Conservation (phyloP, 1,140 invertebrate species). For the Philotrypesis tridentata region DNA sequence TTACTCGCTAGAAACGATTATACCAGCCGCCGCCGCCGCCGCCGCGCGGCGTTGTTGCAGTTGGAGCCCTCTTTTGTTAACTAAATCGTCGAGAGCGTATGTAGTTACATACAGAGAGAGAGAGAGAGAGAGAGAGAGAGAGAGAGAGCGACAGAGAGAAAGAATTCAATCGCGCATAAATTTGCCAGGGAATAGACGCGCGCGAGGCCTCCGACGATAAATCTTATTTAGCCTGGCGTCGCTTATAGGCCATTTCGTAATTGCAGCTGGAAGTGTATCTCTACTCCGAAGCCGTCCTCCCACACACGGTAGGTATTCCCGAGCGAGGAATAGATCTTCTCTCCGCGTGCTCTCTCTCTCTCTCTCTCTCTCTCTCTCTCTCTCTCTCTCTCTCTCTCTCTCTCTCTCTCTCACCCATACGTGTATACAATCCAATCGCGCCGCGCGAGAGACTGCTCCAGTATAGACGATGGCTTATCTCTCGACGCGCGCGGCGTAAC, state of each 20-base stretch:
- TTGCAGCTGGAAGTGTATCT: neutral
- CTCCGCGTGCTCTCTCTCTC: no score
- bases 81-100: neutral
- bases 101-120: no score
- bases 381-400: no score
- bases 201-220: slow-evolving; percentile 11
- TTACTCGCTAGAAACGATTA: neutral
- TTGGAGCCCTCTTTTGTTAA: no score
- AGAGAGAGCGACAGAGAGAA: no score
- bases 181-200: neutral
- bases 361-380: no score
- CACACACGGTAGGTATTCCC: neutral
- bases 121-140: no score
- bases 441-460: neutral
- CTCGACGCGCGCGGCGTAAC: neutral
- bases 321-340: no score
- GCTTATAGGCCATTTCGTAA: neutral
- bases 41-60: no score
- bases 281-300: neutral
- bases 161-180: neutral
- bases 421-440: no score
- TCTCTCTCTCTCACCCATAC: no score
- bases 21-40: no score
- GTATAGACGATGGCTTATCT: neutral
- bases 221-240: neutral